phyloP scores from a whole-genome alignment of 2,113 vertebrate genomes.

The Chelonoidis abingdonii region DNA sequence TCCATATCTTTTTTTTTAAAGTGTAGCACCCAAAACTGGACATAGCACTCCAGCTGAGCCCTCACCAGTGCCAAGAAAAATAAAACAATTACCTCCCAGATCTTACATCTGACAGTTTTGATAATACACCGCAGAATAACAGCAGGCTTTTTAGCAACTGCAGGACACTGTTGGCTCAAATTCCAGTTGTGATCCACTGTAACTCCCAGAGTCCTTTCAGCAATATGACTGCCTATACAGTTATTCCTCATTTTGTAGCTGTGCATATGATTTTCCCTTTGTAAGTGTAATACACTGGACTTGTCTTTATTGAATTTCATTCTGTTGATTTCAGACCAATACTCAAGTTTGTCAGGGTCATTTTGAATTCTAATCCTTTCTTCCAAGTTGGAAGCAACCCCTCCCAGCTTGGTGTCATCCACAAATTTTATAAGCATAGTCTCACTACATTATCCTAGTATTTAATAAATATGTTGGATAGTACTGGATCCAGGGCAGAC shows the following conservation, averaged over 20 bases:
- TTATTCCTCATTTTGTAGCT: no score
- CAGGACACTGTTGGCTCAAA: not conserved
- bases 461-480: not conserved
- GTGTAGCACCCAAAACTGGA: not conserved
- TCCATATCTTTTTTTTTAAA: no score
- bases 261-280: not conserved
- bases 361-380: not conserved
- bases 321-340: not conserved
- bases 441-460: not conserved
- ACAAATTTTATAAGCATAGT: not conserved
- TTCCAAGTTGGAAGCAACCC: not conserved
- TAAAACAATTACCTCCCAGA: not conserved
- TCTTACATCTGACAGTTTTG: not conserved
- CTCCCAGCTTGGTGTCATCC: not conserved
- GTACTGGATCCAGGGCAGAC: not conserved
- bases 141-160: not conserved
- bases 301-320: not conserved
- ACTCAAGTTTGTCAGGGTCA: not conserved
- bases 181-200: not conserved
- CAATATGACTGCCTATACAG: not conserved
- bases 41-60: not conserved
- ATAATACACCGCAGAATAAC: not conserved
- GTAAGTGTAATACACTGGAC: not conserved
- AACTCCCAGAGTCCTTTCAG: not conserved
- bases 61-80: not conserved